Evolutionary conservation across 2,888 invertebrate species (phyloP).

Genomic region (Invenusta paracnida): DNA sequence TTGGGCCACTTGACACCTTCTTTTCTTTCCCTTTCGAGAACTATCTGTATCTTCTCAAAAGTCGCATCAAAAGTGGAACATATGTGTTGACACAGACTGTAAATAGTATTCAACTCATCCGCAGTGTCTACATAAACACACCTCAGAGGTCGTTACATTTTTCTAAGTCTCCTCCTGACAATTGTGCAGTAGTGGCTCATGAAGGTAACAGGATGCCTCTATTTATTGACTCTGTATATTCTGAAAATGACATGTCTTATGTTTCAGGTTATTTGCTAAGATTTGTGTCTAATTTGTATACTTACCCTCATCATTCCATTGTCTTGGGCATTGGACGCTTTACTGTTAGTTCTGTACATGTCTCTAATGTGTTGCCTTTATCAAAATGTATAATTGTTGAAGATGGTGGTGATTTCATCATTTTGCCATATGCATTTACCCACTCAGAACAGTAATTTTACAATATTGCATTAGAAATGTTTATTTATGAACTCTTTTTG

Average conservation of each 20-base stretch:
- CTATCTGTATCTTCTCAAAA: not conserved
- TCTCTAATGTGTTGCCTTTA: not conserved
- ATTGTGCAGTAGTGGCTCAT: not conserved
- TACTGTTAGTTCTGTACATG: not conserved
- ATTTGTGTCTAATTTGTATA: not conserved
- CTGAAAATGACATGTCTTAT: not conserved
- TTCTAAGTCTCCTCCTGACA: not conserved
- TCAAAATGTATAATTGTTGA: not conserved
- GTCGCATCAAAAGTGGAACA: not conserved
- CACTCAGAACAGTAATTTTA: not conserved
- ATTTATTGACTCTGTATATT: not conserved
- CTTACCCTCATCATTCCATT: not conserved
- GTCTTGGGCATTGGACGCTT: not conserved
- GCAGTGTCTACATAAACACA: not conserved
- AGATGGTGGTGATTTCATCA: not conserved
- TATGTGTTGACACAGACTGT: not conserved
- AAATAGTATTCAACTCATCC: not conserved
- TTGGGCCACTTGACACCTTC: not conserved
- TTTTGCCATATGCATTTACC: not conserved
- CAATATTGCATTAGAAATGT: too few relatives aligned
- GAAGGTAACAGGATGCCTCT: not conserved
- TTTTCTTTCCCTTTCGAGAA: not conserved
- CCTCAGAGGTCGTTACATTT: not conserved
- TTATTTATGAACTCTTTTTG: too few relatives aligned
- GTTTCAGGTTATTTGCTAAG: not conserved